Evolutionary conservation across 2,888 invertebrate species (phyloP), one percentile per base, ranked within the genome.

Genomic region (Tetramorium bicarinatum): DNA sequence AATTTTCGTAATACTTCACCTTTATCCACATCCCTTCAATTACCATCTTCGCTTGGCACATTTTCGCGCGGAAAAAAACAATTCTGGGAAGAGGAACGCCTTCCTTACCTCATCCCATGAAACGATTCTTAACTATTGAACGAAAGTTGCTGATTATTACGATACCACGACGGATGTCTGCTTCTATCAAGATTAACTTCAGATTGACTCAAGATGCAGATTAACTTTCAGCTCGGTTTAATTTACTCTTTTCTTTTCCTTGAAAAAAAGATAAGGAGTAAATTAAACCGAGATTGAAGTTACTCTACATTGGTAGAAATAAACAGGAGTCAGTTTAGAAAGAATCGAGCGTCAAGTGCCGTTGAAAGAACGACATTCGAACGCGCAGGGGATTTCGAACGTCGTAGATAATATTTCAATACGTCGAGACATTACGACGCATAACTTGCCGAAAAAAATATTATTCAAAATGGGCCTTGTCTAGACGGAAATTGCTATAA

Each of bases 401-500:
- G 34, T n/a, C 2, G 52, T 7, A 18, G 49, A 56, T 34, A 15
- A 41, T n/a, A 13, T 47, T 29, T 18, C 1, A 18, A 25, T 6
- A 25, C 21, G 9, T 61, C 15, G 34, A 25, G 21, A 8, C 15
- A 38, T 49, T 79, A 44, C 15, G 77, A 11, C 13, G 34, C 44
- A 15, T 44, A 47, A 59, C 11, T 44, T 21, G 34, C 11, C 11
- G 34, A 41, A 59, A 67, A 54, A 79, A 79, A 52, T 44, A 15
- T 29, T 11, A 8, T 64, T 29, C 49, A 15, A 44, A 49, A 67
- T 44, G 59, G 34, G 3, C 49, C 41, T 59, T 47, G 66, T 77
- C 59, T 69, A 44, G 44, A 80, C 79, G 18, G 34, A 47, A 56
- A 76, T 84, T 82, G 85, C 64, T 85, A 80, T 80, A 84, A 88